Percentiles rank a stretch among this genome's conserved stretches.
Conservation (phyloP, 2,113 vertebrate species). For the Anolis carolinensis region DNA sequence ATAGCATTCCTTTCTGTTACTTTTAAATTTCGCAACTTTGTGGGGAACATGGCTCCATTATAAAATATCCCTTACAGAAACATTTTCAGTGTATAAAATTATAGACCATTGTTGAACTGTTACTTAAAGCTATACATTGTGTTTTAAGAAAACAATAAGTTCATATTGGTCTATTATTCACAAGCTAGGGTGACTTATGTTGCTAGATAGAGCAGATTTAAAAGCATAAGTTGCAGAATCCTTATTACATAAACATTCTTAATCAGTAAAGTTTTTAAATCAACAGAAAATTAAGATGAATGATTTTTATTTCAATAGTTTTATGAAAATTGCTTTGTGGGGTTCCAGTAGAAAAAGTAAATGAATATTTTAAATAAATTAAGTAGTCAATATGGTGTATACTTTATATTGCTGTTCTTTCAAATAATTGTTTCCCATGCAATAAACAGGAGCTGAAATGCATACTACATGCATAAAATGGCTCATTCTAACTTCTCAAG, state of each 20-base stretch:
- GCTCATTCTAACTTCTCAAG: background rate
- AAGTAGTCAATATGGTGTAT: background rate
- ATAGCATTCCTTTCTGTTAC: no score
- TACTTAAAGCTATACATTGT: conserved; percentile 59
- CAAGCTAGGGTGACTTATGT: background rate
- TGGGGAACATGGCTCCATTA: conserved; percentile 45
- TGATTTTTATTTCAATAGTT: background rate
- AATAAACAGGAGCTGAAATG: background rate
- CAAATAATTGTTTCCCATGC: background rate
- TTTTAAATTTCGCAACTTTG: background rate
- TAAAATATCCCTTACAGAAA: conserved; percentile 46
- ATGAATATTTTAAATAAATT: background rate
- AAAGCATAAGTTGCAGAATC: no score
- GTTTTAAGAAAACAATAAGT: conserved; percentile 55
- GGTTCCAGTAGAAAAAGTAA: background rate
- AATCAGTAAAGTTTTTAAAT: background rate
- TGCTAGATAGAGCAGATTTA: no score
- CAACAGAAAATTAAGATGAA: background rate
- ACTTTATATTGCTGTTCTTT: background rate
- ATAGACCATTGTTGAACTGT: conserved; percentile 51
- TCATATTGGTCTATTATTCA: conserved; percentile 11
- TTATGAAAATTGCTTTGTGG: background rate
- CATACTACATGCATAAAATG: background rate
- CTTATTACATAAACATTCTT: no score
- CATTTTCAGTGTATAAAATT: conserved; percentile 55